Conservation (phyloP, 2,888 invertebrate species). For the Aphrophora alni region DNA sequence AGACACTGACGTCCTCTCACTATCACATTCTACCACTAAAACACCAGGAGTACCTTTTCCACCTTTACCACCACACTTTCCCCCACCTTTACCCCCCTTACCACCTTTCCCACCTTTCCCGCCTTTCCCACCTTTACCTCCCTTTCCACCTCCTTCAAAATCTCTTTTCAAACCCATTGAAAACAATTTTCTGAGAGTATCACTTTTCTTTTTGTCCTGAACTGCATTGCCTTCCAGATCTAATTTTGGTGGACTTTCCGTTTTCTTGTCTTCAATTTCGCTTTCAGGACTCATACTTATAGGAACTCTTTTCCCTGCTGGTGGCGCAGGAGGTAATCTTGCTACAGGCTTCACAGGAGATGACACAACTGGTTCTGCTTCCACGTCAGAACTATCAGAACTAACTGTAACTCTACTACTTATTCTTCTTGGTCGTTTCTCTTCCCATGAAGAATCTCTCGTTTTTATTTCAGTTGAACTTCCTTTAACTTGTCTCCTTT, state of each 20-base stretch:
- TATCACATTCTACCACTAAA: slow-evolving; percentile 69
- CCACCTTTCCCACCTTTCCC: slow-evolving; percentile 73
- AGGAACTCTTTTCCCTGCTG: slow-evolving; percentile 44
- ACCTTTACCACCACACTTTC: slow-evolving; percentile 66
- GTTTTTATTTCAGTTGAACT: slow-evolving; percentile 42
- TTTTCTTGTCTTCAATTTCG: slow-evolving; percentile 50
- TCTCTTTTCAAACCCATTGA: slow-evolving; percentile 59
- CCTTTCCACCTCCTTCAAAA: slow-evolving; percentile 49
- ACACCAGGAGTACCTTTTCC: slow-evolving; percentile 76
- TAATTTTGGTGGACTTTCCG: slow-evolving; percentile 58
- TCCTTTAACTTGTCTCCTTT: slow-evolving; percentile 40
- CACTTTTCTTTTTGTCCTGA: slow-evolving; percentile 74
- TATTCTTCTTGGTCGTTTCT: slow-evolving; percentile 47
- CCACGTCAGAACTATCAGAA: slow-evolving; percentile 56
- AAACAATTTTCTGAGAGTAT: slow-evolving; percentile 70
- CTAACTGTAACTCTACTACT: not conserved
- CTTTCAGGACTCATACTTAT: slow-evolving; percentile 41
- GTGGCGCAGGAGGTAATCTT: slow-evolving; percentile 44
- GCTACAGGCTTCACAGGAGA: slow-evolving; percentile 46
- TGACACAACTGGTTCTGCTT: slow-evolving; percentile 45
- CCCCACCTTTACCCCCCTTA: slow-evolving; percentile 67
- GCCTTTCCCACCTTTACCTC: slow-evolving; percentile 58
- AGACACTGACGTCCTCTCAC: slow-evolving; percentile 57
- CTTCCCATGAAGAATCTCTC: slow-evolving; percentile 37
- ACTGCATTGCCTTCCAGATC: slow-evolving; percentile 62